Conservation (phyloP, 2,113 vertebrate species). For the Anguilla japonica region DNA sequence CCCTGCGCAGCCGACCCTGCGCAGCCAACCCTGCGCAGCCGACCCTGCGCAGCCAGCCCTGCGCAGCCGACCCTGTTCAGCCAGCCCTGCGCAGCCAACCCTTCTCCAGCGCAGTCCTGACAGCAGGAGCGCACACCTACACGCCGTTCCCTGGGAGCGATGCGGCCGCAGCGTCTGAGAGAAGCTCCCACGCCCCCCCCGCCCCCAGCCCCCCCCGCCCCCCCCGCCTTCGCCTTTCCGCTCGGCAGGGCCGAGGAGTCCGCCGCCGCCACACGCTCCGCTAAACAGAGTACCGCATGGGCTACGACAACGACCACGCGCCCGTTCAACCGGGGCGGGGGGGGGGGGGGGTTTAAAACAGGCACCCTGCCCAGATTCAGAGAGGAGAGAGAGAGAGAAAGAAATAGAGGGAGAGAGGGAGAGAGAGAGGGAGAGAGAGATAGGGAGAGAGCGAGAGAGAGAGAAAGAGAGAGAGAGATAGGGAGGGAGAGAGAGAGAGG, state of each 20-base stretch:
- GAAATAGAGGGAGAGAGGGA: too few relatives aligned
- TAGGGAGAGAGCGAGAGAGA: too few relatives aligned
- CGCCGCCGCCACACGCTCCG: too few relatives aligned
- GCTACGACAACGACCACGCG: background rate
- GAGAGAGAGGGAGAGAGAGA: too few relatives aligned
- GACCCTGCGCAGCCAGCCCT: too few relatives aligned
- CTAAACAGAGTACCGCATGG: background rate
- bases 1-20: too few relatives aligned
- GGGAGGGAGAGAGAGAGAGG: too few relatives aligned
- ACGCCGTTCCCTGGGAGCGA: background rate
- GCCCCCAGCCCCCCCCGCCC: background rate
- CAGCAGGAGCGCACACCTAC: background rate
- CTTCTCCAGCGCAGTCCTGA: background rate
- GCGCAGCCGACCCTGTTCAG: too few relatives aligned
- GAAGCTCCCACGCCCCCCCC: background rate
- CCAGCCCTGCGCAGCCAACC: background rate
- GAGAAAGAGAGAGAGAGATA: too few relatives aligned
- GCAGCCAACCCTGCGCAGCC: too few relatives aligned
- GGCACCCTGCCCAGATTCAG: conserved; percentile 40
- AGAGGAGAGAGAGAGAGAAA: background rate
- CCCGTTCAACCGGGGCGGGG: background rate
- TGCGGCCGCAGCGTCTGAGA: background rate
- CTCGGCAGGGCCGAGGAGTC: background rate
- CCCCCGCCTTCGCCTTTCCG: background rate
- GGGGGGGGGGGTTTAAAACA: background rate